Base-by-base conservation (phyloP, 2,888 invertebrate species). In the Cerceris rybyensis region DNA sequence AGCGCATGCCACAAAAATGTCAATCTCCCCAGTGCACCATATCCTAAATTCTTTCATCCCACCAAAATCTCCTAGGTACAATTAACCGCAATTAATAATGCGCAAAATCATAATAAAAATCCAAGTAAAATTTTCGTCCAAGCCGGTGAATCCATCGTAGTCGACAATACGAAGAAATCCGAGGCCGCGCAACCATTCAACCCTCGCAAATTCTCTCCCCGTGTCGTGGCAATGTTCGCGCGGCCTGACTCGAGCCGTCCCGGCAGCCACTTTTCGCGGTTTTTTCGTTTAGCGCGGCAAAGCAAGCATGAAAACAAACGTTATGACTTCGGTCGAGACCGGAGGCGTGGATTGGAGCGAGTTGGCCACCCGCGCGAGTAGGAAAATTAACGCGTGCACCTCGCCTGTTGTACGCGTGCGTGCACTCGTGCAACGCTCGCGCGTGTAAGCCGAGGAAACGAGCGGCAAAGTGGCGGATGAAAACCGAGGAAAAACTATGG, bases 271-370 rank as follows among this genome's bases (percentile, higher is more conserved):
- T 79, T 70, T 55, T 61, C 78, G 16, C 67, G 60, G 46, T 64
- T 81, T 83, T 86, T 85, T 86, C 84, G 82, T 88, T 83, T 79
- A 78, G 66, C 80, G 78, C 75, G 74, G 82, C 80, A 86, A 86
- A 86, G 82, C 79, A 81, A 86, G 86, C 82, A 83, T 84, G 81
- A 86, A 88, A 87, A 86, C 88, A 87, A 88, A 86, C 86, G 86
- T 83, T 85, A 82, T 81, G 84, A 83, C 82, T 84, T 71, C 75
- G 76, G 82, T 63, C 74, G 80, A 78, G 83, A 86, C 80, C 75
- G 86, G 83, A 41, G 74, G 70, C 61, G 63, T 57, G 61, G 70
- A 60, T 54, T 43, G 42, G 28, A 28, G 28, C 28, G 28, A 28
- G 28, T 28, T 28, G 28, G 28, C 28, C 28, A 57, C 67, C 8